A percentile compares a stretch with the other conserved stretches of the same genome.
Evolutionary conservation across 1,140 invertebrate species (phyloP).

Genomic region (Prorops nasuta): DNA sequence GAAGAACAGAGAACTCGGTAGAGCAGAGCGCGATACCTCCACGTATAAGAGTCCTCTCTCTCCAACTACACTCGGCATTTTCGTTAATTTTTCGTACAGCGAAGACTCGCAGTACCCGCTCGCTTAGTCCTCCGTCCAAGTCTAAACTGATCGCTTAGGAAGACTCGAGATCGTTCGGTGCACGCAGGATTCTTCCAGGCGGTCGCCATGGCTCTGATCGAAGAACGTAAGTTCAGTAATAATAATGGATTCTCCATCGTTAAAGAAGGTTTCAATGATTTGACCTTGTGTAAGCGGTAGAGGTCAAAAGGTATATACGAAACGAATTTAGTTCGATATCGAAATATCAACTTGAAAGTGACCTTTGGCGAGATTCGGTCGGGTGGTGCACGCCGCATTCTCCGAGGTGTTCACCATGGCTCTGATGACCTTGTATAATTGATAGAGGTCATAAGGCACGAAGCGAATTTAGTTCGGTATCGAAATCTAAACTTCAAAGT

Average conservation of each 20-base stretch:
- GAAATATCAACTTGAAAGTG: too few species aligned
- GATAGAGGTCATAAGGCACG: too few species aligned
- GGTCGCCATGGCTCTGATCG: background rate
- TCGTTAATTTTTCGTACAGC: background rate
- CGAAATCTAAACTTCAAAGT: too few species aligned
- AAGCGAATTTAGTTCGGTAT: too few species aligned
- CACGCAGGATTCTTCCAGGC: background rate
- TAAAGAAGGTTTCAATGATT: background rate
- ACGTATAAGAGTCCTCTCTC: background rate
- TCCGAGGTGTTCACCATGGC: too few species aligned
- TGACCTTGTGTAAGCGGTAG: background rate
- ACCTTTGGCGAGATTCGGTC: background rate
- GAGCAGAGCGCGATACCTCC: too few species aligned
- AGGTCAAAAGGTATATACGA: background rate
- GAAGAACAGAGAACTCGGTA: too few species aligned
- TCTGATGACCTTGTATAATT: too few species aligned
- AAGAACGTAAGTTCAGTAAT: background rate
- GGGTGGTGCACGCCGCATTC: background rate
- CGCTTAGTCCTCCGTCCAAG: background rate
- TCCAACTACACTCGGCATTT: background rate
- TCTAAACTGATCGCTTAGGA: too few species aligned
- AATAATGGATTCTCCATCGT: background rate
- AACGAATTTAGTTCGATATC: background rate
- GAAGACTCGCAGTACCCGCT: background rate
- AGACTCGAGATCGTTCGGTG: background rate